Evolutionary conservation across 2,888 invertebrate species (phyloP), one percentile per base, ranked within the genome.

Genomic region (Aphidius colemani): DNA sequence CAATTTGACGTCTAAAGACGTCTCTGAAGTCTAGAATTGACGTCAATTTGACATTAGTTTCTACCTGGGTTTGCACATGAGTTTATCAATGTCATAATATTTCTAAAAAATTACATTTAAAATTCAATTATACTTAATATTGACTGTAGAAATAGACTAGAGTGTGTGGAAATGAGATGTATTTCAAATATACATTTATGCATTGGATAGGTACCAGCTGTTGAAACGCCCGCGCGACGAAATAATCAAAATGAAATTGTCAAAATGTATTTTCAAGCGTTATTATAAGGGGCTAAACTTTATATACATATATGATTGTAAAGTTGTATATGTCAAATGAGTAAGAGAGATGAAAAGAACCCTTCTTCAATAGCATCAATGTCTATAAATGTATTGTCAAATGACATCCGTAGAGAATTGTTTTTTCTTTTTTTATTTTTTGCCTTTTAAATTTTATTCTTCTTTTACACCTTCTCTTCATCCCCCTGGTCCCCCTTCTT

Each of bases 171-270:
- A 11, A 11, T 39, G 3, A 30, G 30, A 30, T 30, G 30, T 30
- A 30, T 30, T 30, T 30, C 30, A 30, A 30, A 30, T 30, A 30
- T 61, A 41, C 53, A 61, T 65, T 61, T 30, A 30, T 61, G 44
- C 53, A 61, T 65, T 61, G 48, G 58, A 67, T 61, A 69, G 66
- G 75, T 66, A 74, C 75, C 78, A 78, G 78, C 78, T 78, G 78
- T 70, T 73, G 71, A 67, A 60, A 60, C 61, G 61, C 56, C 48
- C 70, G 73, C 30, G 30, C 74, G 77, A 71, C 70, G 74, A 77
- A 78, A 80, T 80, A 79, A 81, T 81, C 79, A 79, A 78, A 80
- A 81, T 81, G 78, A 79, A 81, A 81, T 81, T 80, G 81, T 81
- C 81, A 81, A 81, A 81, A 80, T 73, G 80, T 79, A 80, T 74